Percentiles rank a stretch among this genome's conserved stretches.
phyloP scores from a whole-genome alignment of 2,113 vertebrate genomes.

The Pseudorectes ferrugineus region DNA sequence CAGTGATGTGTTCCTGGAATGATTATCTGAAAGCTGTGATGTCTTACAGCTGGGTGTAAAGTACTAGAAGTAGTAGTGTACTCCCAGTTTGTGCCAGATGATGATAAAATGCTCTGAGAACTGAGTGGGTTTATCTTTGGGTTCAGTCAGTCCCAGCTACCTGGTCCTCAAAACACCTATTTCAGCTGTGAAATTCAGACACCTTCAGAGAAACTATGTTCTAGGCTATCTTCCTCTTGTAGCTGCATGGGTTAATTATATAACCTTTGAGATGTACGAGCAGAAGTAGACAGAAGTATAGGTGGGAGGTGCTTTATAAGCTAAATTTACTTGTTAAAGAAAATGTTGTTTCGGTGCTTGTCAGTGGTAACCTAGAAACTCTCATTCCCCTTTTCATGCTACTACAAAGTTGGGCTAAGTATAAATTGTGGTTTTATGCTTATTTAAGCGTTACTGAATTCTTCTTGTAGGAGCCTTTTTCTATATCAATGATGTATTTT shows the following conservation, averaged over 20 bases:
- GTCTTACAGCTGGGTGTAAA: background rate
- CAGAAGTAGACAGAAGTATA: background rate
- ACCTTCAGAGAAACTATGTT: background rate
- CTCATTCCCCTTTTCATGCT: background rate
- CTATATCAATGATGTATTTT: background rate
- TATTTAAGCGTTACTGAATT: background rate
- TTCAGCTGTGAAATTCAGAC: background rate
- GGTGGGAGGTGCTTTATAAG: background rate
- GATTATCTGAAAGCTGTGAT: background rate
- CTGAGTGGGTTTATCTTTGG: background rate
- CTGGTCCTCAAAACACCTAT: background rate
- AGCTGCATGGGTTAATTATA: background rate
- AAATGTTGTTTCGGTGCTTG: background rate
- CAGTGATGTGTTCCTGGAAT: background rate
- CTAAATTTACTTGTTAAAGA: background rate
- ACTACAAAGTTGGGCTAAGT: background rate
- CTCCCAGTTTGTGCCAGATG: background rate
- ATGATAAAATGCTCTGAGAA: background rate
- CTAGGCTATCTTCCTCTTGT: background rate
- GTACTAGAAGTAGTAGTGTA: background rate
- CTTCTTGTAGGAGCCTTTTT: background rate
- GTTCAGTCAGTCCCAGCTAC: background rate
- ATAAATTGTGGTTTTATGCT: background rate
- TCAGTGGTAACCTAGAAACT: background rate
- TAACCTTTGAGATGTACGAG: background rate